Evolutionary conservation across 1,140 invertebrate species (phyloP), one percentile per base, ranked within the genome.

Genomic region (Drosophila varians): DNA sequence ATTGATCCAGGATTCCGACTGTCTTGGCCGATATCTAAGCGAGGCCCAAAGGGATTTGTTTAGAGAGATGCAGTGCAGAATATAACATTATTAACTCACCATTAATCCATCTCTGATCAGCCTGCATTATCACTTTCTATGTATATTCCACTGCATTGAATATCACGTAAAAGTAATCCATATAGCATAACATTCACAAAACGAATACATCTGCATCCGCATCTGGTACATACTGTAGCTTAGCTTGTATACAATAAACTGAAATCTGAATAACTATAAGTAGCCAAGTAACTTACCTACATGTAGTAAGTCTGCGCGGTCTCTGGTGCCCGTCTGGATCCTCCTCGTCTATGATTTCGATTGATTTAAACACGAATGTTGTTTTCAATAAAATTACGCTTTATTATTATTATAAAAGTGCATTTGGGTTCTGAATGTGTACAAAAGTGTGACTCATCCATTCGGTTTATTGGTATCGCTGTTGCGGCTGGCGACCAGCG

Each of bases 341-440:
- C 11, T 31, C 36, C 11, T 31, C 45, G n/a, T 42, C 28, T 25
- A n/a, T 26, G 36, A 26, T 38, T 16, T 34, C 42, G 8, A 51
- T 28, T 18, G 19, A 38, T 28, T 11, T 28, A 28, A 28, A 69
- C 7, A 34, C 64, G 54, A 60, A 14, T 69, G 74, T 65, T 55
- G 48, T 62, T 83, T 80, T 77, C 61, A 84, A 77, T 75, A 84
- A 84, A 84, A 84, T 84, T 84, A 75, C 80, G 74, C 66, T 78
- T 84, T 84, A 84, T 83, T 83, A 38, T 38, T 38, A 38, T 38
- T 38, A 38, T 6, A 38, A 26, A 31, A 31, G 28, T 16, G 36
- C 36, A 38, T 38, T 38, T 38, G 14, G 26, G 26, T 8, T 74
- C 68, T 58, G 65, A 55, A 56, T 57, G 31, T 61, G 49, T 64